Percentiles rank a stretch among this genome's conserved stretches.
phyloP scores from a whole-genome alignment of 2,113 vertebrate species.

The Muscicapa adusta region DNA sequence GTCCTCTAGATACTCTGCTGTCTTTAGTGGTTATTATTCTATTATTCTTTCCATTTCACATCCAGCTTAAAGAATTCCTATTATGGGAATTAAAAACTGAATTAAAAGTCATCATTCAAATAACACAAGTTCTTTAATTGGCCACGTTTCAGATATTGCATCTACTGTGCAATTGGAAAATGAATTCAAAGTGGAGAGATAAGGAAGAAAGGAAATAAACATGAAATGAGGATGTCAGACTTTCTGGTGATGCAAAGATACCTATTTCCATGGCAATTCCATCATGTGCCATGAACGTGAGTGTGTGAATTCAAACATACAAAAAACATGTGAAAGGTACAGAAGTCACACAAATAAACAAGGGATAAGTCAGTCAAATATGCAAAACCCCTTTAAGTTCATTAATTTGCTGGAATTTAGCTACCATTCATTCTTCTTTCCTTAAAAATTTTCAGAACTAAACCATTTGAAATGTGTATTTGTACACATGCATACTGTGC shows the following conservation, averaged over 20 bases:
- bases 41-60: neutral
- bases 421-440: neutral
- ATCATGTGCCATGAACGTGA: neutral
- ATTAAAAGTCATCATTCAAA: neutral
- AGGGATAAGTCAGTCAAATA: neutral
- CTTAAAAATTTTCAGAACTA: neutral
- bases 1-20: neutral
- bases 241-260: neutral
- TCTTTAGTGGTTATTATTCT: neutral
- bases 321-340: neutral
- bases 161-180: neutral
- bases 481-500: neutral
- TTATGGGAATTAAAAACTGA: neutral
- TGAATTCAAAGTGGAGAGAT: neutral
- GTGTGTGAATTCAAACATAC: neutral
- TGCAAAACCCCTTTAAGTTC: neutral
- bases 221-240: neutral
- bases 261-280: neutral
- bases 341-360: neutral
- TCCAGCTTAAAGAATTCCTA: neutral
- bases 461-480: neutral
- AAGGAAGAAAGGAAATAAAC: neutral
- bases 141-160: neutral
- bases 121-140: neutral
- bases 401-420: neutral